Percentiles rank a stretch among this genome's conserved stretches.
Conservation (phyloP, 2,113 vertebrate genomes). For the Scytalopus superciliaris region DNA sequence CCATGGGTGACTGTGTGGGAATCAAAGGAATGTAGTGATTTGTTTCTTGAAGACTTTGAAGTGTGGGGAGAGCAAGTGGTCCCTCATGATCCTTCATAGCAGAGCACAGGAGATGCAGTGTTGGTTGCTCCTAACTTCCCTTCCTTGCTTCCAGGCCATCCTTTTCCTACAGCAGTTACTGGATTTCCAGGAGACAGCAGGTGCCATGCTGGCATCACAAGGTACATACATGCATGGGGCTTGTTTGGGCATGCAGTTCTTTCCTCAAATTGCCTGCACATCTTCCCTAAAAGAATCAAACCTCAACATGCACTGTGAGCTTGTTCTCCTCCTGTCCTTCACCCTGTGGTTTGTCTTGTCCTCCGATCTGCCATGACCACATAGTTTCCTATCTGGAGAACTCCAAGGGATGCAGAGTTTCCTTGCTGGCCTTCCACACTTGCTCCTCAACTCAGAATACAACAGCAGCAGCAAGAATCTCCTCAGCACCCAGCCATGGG, state of each 20-base stretch:
- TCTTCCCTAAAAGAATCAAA: not conserved
- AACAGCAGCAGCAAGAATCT: not conserved
- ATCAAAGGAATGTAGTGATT: not conserved
- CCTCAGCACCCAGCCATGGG: not conserved
- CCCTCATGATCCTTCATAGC: not conserved
- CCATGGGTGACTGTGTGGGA: not conserved
- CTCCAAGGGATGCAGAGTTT: not conserved
- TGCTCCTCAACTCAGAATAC: not conserved
- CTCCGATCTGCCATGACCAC: not conserved
- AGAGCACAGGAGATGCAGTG: not conserved
- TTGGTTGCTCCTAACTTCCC: not conserved
- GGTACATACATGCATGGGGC: constrained; percentile 74
- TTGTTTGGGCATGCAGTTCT: not conserved
- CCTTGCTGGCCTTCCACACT: not conserved
- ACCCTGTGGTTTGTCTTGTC: constrained; percentile 28
- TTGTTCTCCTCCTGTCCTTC: not conserved
- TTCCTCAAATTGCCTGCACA: not conserved
- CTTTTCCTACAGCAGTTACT: constrained; percentile 95
- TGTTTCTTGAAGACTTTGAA: not conserved
- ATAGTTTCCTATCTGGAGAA: not conserved
- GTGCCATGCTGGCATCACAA: constrained; percentile 97
- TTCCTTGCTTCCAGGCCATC: constrained; percentile 82
- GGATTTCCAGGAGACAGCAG: constrained; percentile 96
- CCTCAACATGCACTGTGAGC: not conserved
- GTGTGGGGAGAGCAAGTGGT: not conserved